phyloP scores from a whole-genome alignment of 1,140 invertebrate genomes.

The Drosophila gunungcola region DNA sequence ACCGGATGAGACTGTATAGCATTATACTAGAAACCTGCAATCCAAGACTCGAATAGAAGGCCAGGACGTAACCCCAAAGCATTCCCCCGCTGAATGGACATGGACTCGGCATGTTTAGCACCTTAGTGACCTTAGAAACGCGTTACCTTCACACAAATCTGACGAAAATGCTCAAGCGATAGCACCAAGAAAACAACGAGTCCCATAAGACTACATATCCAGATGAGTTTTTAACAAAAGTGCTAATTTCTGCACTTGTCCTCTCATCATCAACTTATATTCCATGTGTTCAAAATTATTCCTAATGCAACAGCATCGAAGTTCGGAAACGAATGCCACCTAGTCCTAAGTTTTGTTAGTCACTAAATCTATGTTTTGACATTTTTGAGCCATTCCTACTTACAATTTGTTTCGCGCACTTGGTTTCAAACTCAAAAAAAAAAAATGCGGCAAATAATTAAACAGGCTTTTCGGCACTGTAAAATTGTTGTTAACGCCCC shows the following conservation, averaged over 20 bases:
- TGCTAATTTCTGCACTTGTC: background rate
- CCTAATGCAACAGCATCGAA: conserved; percentile 51
- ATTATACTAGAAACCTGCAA: conserved; percentile 50
- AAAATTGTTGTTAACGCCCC: background rate
- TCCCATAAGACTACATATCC: conserved; percentile 56
- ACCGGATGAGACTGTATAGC: conserved; percentile 68
- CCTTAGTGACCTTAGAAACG: conserved; percentile 82
- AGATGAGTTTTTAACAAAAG: conserved; percentile 32
- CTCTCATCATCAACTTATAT: conserved; percentile 25
- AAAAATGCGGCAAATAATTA: conserved; percentile 7
- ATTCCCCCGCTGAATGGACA: conserved; percentile 58
- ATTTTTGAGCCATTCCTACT: conserved; percentile 67
- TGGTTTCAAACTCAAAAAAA: conserved; percentile 44
- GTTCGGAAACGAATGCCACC: conserved; percentile 34
- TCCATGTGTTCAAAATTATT: conserved; percentile 69
- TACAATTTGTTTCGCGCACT: conserved; percentile 71
- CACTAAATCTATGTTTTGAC: conserved; percentile 39
- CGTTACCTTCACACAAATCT: conserved; percentile 68
- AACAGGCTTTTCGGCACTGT: background rate
- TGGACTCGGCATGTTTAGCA: conserved; percentile 71
- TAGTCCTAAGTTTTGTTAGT: conserved; percentile 68
- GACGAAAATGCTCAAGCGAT: conserved; percentile 45
- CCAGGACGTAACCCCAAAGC: conserved; percentile 29
- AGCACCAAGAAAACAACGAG: conserved; percentile 57
- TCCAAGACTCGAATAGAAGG: conserved; percentile 60